Percentiles rank a stretch among this genome's conserved stretches.
phyloP scores from a whole-genome alignment of 2,888 invertebrate genomes.

The Acrocyrtus sp. region DNA sequence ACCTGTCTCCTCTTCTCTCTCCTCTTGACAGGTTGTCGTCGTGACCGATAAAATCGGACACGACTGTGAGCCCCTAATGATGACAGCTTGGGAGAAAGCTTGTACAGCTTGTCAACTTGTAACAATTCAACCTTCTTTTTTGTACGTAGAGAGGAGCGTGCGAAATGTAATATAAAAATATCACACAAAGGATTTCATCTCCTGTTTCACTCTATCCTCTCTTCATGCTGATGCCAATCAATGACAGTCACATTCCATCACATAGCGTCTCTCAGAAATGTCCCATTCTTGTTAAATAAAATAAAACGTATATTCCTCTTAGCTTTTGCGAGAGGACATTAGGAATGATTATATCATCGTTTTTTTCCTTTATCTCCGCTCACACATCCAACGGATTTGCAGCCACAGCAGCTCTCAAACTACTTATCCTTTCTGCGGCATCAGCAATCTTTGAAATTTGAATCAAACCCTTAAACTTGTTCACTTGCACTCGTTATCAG shows the following conservation, averaged over 20 bases:
- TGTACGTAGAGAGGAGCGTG: too few relatives aligned
- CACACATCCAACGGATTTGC: too few relatives aligned
- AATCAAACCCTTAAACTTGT: too few relatives aligned
- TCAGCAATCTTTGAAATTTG: conserved; percentile 27
- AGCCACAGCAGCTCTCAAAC: too few relatives aligned
- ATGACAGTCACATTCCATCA: conserved; percentile 40
- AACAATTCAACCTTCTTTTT: conserved; percentile 47
- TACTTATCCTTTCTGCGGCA: conserved; percentile 20
- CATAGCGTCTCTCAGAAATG: conserved; percentile 23
- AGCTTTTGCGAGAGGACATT: too few relatives aligned
- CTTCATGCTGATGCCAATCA: conserved; percentile 20
- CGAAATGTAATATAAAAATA: too few relatives aligned
- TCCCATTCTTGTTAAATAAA: conserved; percentile 21
- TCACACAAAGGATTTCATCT: too few relatives aligned
- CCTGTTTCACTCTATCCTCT: background rate
- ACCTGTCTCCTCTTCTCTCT: conserved; percentile 47
- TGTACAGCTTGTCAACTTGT: conserved; percentile 52
- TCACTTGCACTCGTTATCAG: too few relatives aligned
- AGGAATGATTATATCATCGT: too few relatives aligned
- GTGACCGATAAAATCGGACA: conserved; percentile 54
- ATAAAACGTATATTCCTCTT: too few relatives aligned
- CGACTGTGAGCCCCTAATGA: conserved; percentile 47
- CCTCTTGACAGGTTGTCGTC: conserved; percentile 51
- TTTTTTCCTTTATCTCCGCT: too few relatives aligned
- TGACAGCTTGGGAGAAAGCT: too few relatives aligned